phyloP scores from a whole-genome alignment of 2,888 invertebrate genomes.

The Leptinotarsa juncta region DNA sequence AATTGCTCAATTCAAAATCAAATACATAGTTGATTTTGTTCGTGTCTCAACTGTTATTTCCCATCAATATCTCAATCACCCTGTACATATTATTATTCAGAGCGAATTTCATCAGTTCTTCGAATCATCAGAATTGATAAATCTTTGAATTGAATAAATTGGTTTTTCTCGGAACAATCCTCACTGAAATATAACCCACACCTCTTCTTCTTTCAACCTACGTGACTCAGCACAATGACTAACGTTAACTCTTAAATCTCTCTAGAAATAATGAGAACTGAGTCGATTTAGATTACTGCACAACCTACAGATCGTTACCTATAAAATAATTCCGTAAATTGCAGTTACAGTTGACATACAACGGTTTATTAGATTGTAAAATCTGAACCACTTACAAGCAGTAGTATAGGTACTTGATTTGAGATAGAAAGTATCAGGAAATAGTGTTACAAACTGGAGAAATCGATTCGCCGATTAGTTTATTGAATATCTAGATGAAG shows the following conservation, averaged over 20 bases:
- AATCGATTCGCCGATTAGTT: background rate
- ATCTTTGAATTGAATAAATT: background rate
- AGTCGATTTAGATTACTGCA: constrained; percentile 14
- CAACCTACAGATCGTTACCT: constrained; percentile 20
- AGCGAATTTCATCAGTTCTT: background rate
- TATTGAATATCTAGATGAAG: background rate
- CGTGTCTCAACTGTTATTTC: background rate
- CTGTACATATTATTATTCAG: background rate
- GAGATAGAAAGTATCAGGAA: background rate
- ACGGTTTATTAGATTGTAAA: constrained; percentile 6
- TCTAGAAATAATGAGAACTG: constrained; percentile 2
- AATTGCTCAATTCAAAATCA: too few relatives aligned
- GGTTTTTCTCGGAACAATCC: constrained; percentile 10
- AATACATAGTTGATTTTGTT: background rate
- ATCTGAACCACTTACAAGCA: background rate
- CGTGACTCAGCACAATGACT: constrained; percentile 13
- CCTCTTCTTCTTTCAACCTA: background rate
- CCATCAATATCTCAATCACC: background rate
- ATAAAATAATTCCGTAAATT: constrained; percentile 20
- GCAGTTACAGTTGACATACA: constrained; percentile 14
- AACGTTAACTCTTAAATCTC: background rate
- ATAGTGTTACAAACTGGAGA: background rate
- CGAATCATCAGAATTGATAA: background rate
- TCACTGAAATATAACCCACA: background rate
- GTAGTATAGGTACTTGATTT: background rate